A percentile compares a stretch with the other conserved stretches of the same genome.
These are phyloP conservation scores for Labeo catla DNA, from an alignment of 2,113 vertebrate genomes.

Conservation along the genomic window DNA sequence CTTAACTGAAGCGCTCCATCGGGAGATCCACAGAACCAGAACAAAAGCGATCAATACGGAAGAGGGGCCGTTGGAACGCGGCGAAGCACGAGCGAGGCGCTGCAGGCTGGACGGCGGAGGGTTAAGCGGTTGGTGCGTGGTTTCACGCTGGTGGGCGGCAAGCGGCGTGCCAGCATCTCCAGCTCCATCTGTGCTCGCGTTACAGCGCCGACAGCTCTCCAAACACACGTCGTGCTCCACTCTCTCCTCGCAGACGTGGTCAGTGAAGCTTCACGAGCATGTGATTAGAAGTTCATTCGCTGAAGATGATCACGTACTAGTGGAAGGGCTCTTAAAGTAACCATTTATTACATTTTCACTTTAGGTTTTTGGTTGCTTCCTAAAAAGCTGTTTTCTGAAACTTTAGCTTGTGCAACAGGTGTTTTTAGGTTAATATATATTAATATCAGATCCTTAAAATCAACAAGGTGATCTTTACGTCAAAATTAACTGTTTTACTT, in stretches of 20 bases:
- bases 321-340: neutral
- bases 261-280: neutral
- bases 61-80: neutral
- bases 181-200: constrained; percentile 57
- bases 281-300: neutral
- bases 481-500: neutral
- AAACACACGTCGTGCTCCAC: constrained; percentile 27
- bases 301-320: neutral
- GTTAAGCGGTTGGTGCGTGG: constrained; percentile 59
- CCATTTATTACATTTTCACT: neutral
- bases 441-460: neutral
- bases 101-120: constrained; percentile 40
- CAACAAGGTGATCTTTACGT: neutral
- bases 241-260: constrained; percentile 51
- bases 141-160: constrained; percentile 57
- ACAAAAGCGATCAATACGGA: neutral
- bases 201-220: constrained; percentile 40
- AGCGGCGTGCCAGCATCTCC: constrained; percentile 58
- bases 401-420: neutral
- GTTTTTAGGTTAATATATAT: neutral
- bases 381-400: neutral
- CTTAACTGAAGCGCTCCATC: neutral
- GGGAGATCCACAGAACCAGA: neutral
- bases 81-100: neutral
- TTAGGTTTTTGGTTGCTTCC: neutral